These are phyloP conservation scores for Cylloceria caligata DNA, from an alignment of 2,888 invertebrate species.

Conservation along the genomic window DNA sequence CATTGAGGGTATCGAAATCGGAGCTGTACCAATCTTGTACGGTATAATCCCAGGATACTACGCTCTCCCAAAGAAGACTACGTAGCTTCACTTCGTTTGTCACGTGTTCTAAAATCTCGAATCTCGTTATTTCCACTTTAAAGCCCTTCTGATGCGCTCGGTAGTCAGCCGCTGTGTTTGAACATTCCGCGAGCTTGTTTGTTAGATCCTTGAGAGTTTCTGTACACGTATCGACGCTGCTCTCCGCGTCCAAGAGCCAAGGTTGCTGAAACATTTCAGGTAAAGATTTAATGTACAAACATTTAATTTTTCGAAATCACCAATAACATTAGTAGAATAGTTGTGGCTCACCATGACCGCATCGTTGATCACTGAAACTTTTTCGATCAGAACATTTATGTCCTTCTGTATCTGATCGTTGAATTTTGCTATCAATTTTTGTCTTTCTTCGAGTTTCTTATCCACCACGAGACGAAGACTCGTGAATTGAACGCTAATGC, in stretches of 20 bases:
- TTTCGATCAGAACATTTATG: slow-evolving; percentile 89
- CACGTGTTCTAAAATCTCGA: slow-evolving; percentile 92
- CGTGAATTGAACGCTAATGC: slow-evolving; percentile 88
- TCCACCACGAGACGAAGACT: slow-evolving; percentile 90
- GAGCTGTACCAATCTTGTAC: slow-evolving; percentile 88
- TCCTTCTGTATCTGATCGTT: slow-evolving; percentile 92
- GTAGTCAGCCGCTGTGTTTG: slow-evolving; percentile 90
- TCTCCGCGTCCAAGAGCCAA: slow-evolving; percentile 90
- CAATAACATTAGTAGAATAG: background rate
- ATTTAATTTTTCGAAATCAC: background rate
- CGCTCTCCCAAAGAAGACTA: slow-evolving; percentile 92
- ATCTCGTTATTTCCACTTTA: slow-evolving; percentile 93
- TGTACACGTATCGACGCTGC: slow-evolving; percentile 89
- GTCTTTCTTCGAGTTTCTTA: slow-evolving; percentile 89
- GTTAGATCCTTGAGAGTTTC: slow-evolving; percentile 88
- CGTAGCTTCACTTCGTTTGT: slow-evolving; percentile 92
- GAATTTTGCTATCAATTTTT: slow-evolving; percentile 89
- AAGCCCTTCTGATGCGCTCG: slow-evolving; percentile 94
- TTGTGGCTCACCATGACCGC: slow-evolving; percentile 88
- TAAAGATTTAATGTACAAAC: too few relatives aligned
- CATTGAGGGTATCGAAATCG: slow-evolving; percentile 88
- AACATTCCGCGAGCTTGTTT: slow-evolving; percentile 88
- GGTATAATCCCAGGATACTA: slow-evolving; percentile 90
- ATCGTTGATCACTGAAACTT: slow-evolving; percentile 90
- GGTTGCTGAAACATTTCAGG: slow-evolving; percentile 87